Evolutionary conservation across 1,140 invertebrate genomes (phyloP).

Genomic region (Hesperophylax magnus): DNA sequence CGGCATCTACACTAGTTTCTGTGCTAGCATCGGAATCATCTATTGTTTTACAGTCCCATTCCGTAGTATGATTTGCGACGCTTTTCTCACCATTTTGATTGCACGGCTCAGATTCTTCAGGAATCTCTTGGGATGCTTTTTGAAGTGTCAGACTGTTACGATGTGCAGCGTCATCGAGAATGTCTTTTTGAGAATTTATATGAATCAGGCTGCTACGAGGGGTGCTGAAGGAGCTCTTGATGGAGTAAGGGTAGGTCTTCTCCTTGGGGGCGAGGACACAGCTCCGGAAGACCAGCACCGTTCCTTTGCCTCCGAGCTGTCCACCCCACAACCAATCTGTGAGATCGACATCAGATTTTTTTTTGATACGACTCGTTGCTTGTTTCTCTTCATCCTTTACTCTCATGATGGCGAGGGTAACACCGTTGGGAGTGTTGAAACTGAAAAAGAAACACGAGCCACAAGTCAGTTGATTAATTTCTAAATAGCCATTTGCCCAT

Average conservation of each 20-base stretch:
- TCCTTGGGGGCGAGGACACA: slow-evolving; percentile 68
- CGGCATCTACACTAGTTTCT: slow-evolving; percentile 31
- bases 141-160: not conserved
- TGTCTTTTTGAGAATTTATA: slow-evolving; percentile 16
- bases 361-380: slow-evolving; percentile 1
- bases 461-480: no score
- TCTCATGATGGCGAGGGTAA: slow-evolving; percentile 45
- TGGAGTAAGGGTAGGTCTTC: slow-evolving; percentile 19
- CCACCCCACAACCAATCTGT: slow-evolving; percentile 70
- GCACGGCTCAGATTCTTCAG: no score
- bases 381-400: slow-evolving; percentile 47
- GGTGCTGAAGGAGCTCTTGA: not conserved
- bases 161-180: not conserved
- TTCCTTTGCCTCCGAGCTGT: slow-evolving; percentile 68
- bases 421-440: slow-evolving; percentile 18
- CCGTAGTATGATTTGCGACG: not conserved
- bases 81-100: no score
- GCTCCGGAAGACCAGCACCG: slow-evolving; percentile 72
- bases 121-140: not conserved
- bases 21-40: slow-evolving; percentile 45
- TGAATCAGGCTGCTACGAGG: slow-evolving; percentile 7
- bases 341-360: slow-evolving; percentile 27
- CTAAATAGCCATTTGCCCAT: no score
- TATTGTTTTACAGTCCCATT: slow-evolving; percentile 37
- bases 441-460: not conserved